phyloP scores from a whole-genome alignment of 2,113 vertebrate species.

The Poeciliopsis occidentalis region DNA sequence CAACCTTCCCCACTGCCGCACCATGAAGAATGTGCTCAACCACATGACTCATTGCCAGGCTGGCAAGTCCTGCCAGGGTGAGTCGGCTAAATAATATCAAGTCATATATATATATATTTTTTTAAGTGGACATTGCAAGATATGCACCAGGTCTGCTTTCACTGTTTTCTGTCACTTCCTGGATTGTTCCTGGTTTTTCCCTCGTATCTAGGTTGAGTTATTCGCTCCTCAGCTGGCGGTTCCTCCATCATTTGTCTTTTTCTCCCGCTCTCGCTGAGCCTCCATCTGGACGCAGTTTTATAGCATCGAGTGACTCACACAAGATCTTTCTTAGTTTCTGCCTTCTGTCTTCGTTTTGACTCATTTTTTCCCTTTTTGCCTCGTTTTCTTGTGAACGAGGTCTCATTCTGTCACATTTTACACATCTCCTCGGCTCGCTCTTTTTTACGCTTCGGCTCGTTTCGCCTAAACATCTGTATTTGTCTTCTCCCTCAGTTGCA shows the following conservation, averaged over 20 bases:
- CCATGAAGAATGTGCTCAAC: constrained; percentile 99
- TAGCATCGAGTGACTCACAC: constrained; percentile 76
- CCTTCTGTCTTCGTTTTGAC: constrained; percentile 15
- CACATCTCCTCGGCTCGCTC: not conserved
- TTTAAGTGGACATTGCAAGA: constrained; percentile 6
- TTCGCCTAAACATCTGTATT: constrained; percentile 23
- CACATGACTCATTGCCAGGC: constrained; percentile 99
- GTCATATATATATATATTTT: constrained; percentile 7
- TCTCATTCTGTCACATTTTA: constrained; percentile 28
- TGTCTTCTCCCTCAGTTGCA: constrained; percentile 83
- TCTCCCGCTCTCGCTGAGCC: constrained; percentile 73
- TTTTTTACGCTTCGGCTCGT: not conserved
- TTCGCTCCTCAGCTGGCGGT: constrained; percentile 12
- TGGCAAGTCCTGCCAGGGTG: constrained; percentile 98
- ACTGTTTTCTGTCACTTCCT: not conserved
- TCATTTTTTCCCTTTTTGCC: constrained; percentile 19
- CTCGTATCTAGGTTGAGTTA: constrained; percentile 8
- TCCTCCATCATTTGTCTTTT: constrained; percentile 15
- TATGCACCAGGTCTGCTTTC: constrained; percentile 17
- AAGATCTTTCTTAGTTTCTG: constrained; percentile 22
- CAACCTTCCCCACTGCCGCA: constrained; percentile 97
- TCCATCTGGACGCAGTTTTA: constrained; percentile 62
- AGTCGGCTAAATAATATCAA: constrained; percentile 58
- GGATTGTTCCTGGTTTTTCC: constrained; percentile 17
- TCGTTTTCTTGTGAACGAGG: constrained; percentile 72